Evolutionary conservation across 2,113 vertebrate species (phyloP), one percentile per base, ranked within the genome.

Genomic region (Corythoichthys intestinalis): DNA sequence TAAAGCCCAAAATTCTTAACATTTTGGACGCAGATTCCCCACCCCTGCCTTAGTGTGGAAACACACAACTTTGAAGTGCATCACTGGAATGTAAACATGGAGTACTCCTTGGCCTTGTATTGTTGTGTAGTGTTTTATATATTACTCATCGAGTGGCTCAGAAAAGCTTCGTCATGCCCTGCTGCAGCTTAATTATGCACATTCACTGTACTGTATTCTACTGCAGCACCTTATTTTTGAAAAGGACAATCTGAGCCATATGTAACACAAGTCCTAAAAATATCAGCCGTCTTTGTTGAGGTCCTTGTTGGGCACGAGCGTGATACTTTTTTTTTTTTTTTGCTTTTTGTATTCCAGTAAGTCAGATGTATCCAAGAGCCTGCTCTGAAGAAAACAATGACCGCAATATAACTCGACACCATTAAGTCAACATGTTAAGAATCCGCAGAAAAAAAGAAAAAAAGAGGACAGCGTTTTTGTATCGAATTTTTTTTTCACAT

Each of bases 21-120:
- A 44, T 44, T 44, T 44, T 44, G 53, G 20, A 20, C 53, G 2
- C 3, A 34, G 56, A 34, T 58, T 37, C 56, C 56, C 56, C 56
- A 58, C 12, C 56, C 56, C 66, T 79, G 67, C 75, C 75, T 47
- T 70, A 49, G 70, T 72, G 67, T n/a, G 28, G 44, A 63, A 63
- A 86, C 73, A 83, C 71, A 78, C 67, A 68, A 80, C 4, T 80
- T 83, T 75, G 56, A 58, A 58, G 72, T 63, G 76, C 70, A 78
- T 80, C 80, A 80, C 72, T 90, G 85, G 85, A 91, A 91, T 89
- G 89, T 91, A 91, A 91, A 90, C 88, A 91, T 78, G 75, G 81
- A 85, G 89, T 91, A 75, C 86, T 90, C 87, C 86, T 90, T 89
- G 88, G 88, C 89, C 88, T 83, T 58, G 56, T 37, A 80, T 84